phyloP scores from a whole-genome alignment of 92 coral and sea anemone species.

The Diadumene lineata region DNA sequence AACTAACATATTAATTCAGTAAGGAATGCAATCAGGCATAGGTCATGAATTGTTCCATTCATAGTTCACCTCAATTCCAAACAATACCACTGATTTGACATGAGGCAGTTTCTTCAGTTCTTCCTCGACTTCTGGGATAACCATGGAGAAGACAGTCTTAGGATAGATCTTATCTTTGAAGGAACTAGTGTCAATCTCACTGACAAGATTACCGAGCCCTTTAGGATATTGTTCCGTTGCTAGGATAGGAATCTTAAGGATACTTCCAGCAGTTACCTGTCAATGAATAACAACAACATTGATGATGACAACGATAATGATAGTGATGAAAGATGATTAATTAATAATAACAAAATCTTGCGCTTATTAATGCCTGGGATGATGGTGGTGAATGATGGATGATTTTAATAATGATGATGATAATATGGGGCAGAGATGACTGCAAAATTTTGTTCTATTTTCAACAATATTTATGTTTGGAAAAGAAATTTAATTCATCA shows the following conservation, averaged over 20 bases:
- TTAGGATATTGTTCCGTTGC: constrained; percentile 99
- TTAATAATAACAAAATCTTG: too few relatives aligned
- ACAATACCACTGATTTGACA: constrained; percentile 80
- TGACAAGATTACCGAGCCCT: constrained; percentile 92
- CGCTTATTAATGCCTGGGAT: too few relatives aligned
- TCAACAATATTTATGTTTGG: too few relatives aligned
- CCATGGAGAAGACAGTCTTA: constrained; percentile 96
- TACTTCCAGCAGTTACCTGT: constrained; percentile 88
- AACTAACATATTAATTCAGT: too few relatives aligned
- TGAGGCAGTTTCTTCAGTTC: constrained; percentile 64
- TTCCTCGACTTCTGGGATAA: constrained; percentile 90
- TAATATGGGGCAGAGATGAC: too few relatives aligned
- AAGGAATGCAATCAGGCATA: too few relatives aligned
- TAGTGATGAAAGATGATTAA: not conserved
- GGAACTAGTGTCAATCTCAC: constrained; percentile 84
- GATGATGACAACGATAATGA: not conserved
- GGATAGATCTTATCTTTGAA: constrained; percentile 78
- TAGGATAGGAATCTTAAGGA: constrained; percentile 82
- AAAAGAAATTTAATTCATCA: too few relatives aligned
- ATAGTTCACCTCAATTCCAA: constrained; percentile 96
- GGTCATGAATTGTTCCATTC: too few relatives aligned
- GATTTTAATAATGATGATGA: too few relatives aligned
- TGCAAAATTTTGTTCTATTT: too few relatives aligned
- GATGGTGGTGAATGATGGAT: too few relatives aligned
- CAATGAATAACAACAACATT: not conserved